Evolutionary conservation across 1,140 invertebrate genomes (phyloP), one percentile per base, ranked within the genome.

Genomic region (Homalodisca vitripennis): DNA sequence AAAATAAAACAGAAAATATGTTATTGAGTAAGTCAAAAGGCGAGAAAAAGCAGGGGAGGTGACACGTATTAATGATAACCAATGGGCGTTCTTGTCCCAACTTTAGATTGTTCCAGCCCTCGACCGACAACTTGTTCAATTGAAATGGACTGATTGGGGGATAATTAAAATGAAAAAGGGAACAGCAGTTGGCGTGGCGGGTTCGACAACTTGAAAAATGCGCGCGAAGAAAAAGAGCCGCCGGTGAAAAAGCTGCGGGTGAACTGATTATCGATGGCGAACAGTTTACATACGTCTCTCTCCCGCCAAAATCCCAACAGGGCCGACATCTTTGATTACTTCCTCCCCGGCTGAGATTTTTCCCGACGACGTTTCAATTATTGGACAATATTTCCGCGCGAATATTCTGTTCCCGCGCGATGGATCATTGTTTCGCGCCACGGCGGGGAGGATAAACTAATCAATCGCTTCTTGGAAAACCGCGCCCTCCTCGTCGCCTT

Each of bases 21-120:
- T n/a, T n/a, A n/a, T n/a, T n/a, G n/a, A n/a, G n/a, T n/a, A n/a
- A n/a, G n/a, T n/a, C n/a, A n/a, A 69, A 62, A 51, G 47, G 67
- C 51, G 70, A 68, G 29, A 30, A 41, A 66, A 51, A 10, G n/a
- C 60, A 41, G 63, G 48, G 13, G 62, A 46, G 32, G 48, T 47
- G 31, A 55, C 55, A 60, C 24, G 55, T 60, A 60, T 60, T 60
- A 60, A 60, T 60, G 55, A 60, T 60, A 60, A 60, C 55, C 55
- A 30, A 60, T 60, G 29, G 27, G 22, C 26, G 22, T 60, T 41
- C 55, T 26, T 22, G 14, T 60, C 55, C 55, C 26, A 60, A 60
- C 55, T 60, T 60, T 60, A 30, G 55, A 60, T 60, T 60, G 29
- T 26, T 60, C 55, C 17, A 10, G 17, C 6, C 34, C 34, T 6